Base-by-base conservation (phyloP, 1,140 invertebrate species). In the Aphelinus atriplicis region DNA sequence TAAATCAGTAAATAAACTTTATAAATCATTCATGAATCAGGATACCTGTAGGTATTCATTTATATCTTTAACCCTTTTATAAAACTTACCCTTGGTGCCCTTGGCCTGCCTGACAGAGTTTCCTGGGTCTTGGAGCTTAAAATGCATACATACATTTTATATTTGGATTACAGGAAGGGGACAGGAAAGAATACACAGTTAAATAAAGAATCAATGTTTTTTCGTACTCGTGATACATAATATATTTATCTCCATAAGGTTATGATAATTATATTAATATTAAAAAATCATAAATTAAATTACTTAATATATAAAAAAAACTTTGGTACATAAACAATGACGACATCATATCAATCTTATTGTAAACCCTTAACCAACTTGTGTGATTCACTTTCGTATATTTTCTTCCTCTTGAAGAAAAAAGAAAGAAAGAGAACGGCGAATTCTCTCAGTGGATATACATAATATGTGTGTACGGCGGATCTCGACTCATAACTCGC, bases 301-400 rank as follows among this genome's bases (percentile, higher is more conserved):
- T 85, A 86, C 81, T 85, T 85, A 86, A 85, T 83, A 84, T 82
- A 83, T 85, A 86, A 87, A 76, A 62, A 71, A 71, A 71, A 85
- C 87, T 87, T 88, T 88, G 87, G 87, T 88, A 87, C 84, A 84
- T 85, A 87, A 87, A 86, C 82, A 86, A 86, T 86, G 83, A 84
- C 81, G 68, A 76, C 68, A 71, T 47, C 57, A 76, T 72, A 67
- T 76, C 51, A 76, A 74, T 77, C 51, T 76, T 71, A 68, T 71
- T 61, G 9, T 6, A 77, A 74, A 75, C 48, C 64, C 74, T 75
- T 66, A 75, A 75, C 71, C 55, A 66, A 70, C 70, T 60, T 74
- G 43, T 53, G 42, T 71, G 61, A 50, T 45, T 46, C 50, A 57
- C 4, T 73, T 45, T 53, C 26, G 26, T 26, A 26, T 72, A 45